A percentile compares a stretch with the other conserved stretches of the same genome.
Conservation (phyloP, 1,140 invertebrate genomes). For the Periplaneta americana region DNA sequence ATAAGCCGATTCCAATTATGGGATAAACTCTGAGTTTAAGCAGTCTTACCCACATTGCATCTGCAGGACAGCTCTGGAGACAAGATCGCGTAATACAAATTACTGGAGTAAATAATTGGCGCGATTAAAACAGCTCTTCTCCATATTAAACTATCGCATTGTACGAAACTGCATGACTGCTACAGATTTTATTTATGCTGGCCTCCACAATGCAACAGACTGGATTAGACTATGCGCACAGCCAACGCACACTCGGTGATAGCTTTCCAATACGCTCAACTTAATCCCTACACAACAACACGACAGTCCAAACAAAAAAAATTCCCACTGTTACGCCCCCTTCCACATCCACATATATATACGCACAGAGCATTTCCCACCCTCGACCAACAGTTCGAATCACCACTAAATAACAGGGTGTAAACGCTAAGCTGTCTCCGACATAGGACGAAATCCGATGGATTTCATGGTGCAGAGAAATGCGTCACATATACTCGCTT, state of each 20-base stretch:
- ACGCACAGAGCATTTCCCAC: not conserved
- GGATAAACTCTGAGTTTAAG: too few species aligned
- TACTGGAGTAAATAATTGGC: too few species aligned
- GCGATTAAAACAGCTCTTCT: too few species aligned
- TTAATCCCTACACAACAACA: not conserved
- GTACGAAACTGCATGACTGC: not conserved
- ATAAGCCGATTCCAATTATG: too few species aligned
- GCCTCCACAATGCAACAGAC: not conserved
- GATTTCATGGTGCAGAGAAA: not conserved
- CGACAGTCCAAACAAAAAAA: too few species aligned
- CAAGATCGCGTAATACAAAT: too few species aligned
- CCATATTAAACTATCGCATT: too few species aligned
- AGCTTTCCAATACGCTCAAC: not conserved
- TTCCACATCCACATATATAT: too few species aligned
- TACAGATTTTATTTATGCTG: not conserved
- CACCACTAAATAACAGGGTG: not conserved
- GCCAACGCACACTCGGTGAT: not conserved
- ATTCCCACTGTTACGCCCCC: not conserved
- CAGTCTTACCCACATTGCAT: too few species aligned
- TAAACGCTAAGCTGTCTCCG: not conserved
- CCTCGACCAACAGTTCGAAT: not conserved
- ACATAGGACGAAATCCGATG: not conserved
- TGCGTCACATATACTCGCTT: not conserved
- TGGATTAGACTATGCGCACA: not conserved
- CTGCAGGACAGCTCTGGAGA: too few species aligned